Conservation (phyloP, 2,888 invertebrate genomes). For the Eilema depressum region DNA sequence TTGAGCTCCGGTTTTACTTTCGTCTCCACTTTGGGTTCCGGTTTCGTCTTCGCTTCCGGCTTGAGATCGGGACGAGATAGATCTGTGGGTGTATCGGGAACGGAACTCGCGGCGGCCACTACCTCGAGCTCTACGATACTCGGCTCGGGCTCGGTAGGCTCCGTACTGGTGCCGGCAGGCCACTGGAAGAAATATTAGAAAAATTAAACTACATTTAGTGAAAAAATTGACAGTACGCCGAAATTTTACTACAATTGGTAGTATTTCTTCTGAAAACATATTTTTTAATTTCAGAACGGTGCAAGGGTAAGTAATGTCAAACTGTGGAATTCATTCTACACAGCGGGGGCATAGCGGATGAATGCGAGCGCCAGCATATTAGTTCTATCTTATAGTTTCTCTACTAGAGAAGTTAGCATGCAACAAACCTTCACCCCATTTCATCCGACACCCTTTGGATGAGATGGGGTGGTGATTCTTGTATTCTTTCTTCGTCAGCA, state of each 20-base stretch:
- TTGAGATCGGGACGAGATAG: constrained; percentile 44
- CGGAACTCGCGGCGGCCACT: constrained; percentile 38
- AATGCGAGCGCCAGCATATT: constrained; percentile 93
- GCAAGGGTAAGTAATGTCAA: too few species aligned
- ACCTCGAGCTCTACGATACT: constrained; percentile 35
- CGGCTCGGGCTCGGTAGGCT: constrained; percentile 50
- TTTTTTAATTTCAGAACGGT: too few species aligned
- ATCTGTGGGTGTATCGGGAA: constrained; percentile 45
- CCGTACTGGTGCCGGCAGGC: constrained; percentile 69
- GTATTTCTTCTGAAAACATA: too few species aligned
- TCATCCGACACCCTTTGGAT: too few species aligned
- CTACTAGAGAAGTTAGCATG: constrained; percentile 75
- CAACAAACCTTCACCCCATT: too few species aligned
- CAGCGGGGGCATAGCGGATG: constrained; percentile 90
- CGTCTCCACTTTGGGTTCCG: constrained; percentile 46
- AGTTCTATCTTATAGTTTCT: constrained; percentile 97
- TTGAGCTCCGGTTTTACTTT: constrained; percentile 48
- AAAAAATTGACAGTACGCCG: too few species aligned
- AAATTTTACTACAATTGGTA: too few species aligned
- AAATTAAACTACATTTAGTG: neutral
- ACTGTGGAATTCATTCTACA: constrained; percentile 69
- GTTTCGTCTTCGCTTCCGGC: constrained; percentile 45
- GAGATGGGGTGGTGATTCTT: too few species aligned
- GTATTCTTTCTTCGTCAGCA: too few species aligned
- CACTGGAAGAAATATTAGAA: constrained; percentile 61